Conservation (phyloP, 2,113 vertebrate genomes). For the Corapipo altera region DNA sequence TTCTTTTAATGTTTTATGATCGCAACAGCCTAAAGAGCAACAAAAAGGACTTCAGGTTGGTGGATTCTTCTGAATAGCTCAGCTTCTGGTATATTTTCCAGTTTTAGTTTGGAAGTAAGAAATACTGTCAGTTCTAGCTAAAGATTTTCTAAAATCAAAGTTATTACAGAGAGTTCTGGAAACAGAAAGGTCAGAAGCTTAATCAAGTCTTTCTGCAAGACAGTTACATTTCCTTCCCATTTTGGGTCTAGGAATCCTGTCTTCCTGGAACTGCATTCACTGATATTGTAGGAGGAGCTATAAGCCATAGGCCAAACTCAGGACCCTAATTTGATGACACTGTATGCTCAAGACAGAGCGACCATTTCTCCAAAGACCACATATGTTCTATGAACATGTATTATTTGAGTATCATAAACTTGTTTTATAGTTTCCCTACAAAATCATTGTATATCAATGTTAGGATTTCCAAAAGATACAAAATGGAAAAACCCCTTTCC, state of each 20-base stretch:
- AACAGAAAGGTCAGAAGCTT: background rate
- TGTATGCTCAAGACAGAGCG: background rate
- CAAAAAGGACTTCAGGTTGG: background rate
- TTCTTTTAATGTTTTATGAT: background rate
- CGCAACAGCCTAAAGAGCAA: background rate
- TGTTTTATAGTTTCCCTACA: background rate
- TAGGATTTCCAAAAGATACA: background rate
- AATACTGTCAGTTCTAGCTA: background rate
- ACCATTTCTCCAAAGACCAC: background rate
- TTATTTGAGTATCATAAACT: background rate
- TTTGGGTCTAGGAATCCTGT: background rate
- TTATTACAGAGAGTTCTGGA: background rate
- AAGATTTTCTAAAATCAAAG: background rate
- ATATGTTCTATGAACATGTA: background rate
- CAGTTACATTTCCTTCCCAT: background rate
- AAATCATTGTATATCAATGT: background rate
- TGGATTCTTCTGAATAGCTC: background rate
- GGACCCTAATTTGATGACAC: background rate
- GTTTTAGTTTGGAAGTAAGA: background rate
- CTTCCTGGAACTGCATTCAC: background rate
- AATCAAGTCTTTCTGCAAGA: background rate
- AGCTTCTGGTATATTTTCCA: background rate
- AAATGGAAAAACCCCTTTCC: background rate
- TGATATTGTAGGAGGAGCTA: background rate
- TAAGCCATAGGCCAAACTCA: background rate